Conservation (phyloP, 2,797 vertebrate genomes). For the Margarornis squamiger region DNA sequence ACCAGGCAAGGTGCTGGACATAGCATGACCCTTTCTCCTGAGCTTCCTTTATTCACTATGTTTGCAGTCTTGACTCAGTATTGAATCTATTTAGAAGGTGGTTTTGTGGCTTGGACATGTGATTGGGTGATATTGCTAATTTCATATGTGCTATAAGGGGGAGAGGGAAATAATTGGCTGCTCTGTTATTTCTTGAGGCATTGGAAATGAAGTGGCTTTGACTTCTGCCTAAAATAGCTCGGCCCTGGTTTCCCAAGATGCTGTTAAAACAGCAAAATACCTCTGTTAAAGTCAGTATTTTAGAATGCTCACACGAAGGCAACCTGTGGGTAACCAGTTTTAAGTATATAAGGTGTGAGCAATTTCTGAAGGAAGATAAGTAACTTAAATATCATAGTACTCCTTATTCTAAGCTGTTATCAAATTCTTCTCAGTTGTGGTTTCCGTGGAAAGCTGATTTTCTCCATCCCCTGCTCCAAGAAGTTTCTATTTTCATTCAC, state of each 20-base stretch:
- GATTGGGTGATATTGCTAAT: neutral
- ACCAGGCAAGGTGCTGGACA: neutral
- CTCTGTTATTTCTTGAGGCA: neutral
- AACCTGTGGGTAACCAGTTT: neutral
- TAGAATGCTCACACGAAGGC: neutral
- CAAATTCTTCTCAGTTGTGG: slow-evolving; percentile 19
- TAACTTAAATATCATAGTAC: neutral
- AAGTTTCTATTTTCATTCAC: slow-evolving; percentile 43
- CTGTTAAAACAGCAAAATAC: neutral
- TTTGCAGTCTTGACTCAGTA: neutral
- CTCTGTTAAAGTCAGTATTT: neutral
- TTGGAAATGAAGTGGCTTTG: neutral
- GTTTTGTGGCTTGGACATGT: neutral
- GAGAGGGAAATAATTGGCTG: neutral
- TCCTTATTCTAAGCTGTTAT: neutral
- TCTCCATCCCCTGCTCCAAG: slow-evolving; percentile 18
- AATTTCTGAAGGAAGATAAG: neutral
- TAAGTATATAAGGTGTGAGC: neutral
- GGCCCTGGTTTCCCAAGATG: neutral
- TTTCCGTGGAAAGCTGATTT: slow-evolving; percentile 28
- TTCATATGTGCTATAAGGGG: neutral
- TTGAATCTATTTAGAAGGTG: neutral
- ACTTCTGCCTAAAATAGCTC: neutral
- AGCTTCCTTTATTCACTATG: neutral
- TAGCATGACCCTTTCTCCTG: neutral